phyloP scores from a whole-genome alignment of 1,140 invertebrate species.

The Galleria mellonella region DNA sequence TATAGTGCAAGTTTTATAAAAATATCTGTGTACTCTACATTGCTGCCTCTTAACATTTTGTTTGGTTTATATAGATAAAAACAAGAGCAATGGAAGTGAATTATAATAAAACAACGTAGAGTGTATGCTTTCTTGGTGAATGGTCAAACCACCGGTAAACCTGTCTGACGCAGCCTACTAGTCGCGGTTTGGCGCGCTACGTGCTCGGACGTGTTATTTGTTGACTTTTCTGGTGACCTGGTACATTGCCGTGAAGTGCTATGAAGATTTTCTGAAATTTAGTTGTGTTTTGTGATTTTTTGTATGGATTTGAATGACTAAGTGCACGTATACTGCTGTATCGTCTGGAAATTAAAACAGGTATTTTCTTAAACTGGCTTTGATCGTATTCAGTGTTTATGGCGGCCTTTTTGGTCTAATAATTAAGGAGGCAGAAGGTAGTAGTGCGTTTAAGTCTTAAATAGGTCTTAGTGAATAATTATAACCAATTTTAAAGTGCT shows the following conservation, averaged over 20 bases:
- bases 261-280: background rate
- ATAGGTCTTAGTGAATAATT: background rate
- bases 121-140: background rate
- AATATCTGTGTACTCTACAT: background rate
- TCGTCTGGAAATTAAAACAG: background rate
- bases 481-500: too few species aligned
- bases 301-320: background rate
- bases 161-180: constrained; percentile 6
- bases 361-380: background rate
- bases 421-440: background rate
- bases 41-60: background rate
- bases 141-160: constrained; percentile 3
- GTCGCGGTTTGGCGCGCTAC: constrained; percentile 16
- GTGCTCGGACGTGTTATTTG: constrained; percentile 1
- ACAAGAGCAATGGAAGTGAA: background rate
- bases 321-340: background rate
- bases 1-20: background rate
- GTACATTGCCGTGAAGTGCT: constrained; percentile 4
- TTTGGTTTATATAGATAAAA: too few species aligned
- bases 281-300: background rate
- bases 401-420: constrained; percentile 1
- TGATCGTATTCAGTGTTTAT: background rate
- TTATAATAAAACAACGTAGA: background rate
- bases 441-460: background rate
- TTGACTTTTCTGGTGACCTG: constrained; percentile 4